phyloP scores from a whole-genome alignment of 2,888 invertebrate genomes.

The Lucinisca nassula region DNA sequence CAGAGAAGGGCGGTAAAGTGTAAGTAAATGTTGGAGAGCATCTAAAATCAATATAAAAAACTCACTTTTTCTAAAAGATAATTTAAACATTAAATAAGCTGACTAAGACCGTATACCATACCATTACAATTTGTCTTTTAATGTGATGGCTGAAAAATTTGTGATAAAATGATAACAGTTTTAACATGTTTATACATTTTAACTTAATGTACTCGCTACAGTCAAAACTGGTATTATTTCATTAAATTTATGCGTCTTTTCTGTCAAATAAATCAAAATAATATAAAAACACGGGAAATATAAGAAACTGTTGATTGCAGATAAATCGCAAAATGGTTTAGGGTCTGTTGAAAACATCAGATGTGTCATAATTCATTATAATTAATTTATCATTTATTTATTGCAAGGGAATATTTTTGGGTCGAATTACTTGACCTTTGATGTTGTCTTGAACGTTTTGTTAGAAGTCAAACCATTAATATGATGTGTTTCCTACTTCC shows the following conservation, averaged over 20 bases:
- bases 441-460: not conserved
- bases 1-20: too few species aligned
- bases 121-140: conserved; percentile 13
- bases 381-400: conserved; percentile 43
- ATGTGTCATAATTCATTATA: conserved; percentile 20
- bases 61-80: not conserved
- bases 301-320: conserved; percentile 22
- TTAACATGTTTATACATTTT: conserved; percentile 14
- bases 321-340: conserved; percentile 6
- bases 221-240: conserved; percentile 9
- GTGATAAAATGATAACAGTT: conserved; percentile 8
- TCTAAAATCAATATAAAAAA: too few species aligned
- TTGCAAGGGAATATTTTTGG: not conserved
- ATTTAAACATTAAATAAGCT: not conserved
- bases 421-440: not conserved
- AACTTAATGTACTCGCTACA: conserved; percentile 8
- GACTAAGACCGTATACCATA: conserved; percentile 6
- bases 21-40: too few species aligned
- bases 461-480: too few species aligned
- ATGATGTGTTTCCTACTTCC: too few species aligned
- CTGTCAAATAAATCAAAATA: conserved; percentile 18
- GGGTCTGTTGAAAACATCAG: not conserved
- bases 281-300: conserved; percentile 20
- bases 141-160: not conserved
- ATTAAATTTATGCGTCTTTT: conserved; percentile 8